Evolutionary conservation across 2,888 invertebrate genomes (phyloP).

Genomic region (Mesodorylaimus sp.): DNA sequence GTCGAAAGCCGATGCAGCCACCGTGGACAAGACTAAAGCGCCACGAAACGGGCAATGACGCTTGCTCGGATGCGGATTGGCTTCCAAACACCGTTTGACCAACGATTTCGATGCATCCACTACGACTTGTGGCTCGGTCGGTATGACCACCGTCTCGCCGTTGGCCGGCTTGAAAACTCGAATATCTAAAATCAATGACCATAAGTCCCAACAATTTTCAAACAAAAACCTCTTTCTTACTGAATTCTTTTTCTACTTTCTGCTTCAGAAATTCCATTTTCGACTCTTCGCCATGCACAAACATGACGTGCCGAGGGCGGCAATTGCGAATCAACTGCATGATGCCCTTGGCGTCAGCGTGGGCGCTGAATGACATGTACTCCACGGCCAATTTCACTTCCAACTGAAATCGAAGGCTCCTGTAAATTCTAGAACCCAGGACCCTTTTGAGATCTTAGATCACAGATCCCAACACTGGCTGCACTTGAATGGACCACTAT

Average conservation of each 20-base stretch:
- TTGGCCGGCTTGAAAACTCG: conserved; percentile 54
- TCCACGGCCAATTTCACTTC: conserved; percentile 38
- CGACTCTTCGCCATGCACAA: conserved; percentile 91
- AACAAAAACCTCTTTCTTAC: conserved; percentile 21
- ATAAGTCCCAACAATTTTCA: background rate
- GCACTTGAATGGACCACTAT: too few relatives aligned
- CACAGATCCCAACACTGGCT: too few relatives aligned
- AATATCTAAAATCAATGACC: conserved; percentile 13
- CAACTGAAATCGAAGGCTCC: conserved; percentile 37
- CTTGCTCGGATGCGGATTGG: conserved; percentile 20
- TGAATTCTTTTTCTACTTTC: conserved; percentile 56
- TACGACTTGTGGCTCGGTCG: conserved; percentile 21
- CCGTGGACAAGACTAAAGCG: background rate
- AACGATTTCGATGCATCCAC: conserved; percentile 15
- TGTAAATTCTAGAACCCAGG: too few relatives aligned
- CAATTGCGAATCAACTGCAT: conserved; percentile 96
- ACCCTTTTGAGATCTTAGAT: too few relatives aligned
- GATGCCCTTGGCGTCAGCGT: conserved; percentile 96
- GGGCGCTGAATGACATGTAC: conserved; percentile 98
- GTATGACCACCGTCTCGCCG: conserved; percentile 80
- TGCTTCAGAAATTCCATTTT: conserved; percentile 95
- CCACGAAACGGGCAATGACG: conserved; percentile 21
- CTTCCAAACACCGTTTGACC: conserved; percentile 13
- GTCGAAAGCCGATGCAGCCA: too few relatives aligned
- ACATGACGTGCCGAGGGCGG: conserved; percentile 82